Evolutionary conservation across 1,140 invertebrate genomes (phyloP), one percentile per base, ranked within the genome.

Genomic region (Drosophila asahinai): DNA sequence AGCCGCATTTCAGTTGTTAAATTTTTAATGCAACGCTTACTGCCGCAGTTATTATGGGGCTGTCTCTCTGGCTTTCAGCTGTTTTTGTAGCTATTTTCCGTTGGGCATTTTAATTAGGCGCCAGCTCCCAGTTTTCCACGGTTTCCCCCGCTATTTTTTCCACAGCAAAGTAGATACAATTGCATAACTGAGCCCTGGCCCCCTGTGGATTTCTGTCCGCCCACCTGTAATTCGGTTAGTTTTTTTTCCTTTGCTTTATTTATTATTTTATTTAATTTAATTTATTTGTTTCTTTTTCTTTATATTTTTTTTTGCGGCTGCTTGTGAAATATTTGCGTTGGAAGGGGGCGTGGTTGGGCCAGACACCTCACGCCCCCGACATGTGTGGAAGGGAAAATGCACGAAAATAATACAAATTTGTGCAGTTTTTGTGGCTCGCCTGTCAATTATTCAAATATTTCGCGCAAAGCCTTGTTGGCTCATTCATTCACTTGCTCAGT

Each of bases 391-490:
- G 14, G 57, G 38, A 17, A 45, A 52, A 71, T 38, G 40, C 62
- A 30, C 45, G 48, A 36, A 70, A 70, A 38, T 45, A 54, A 71
- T 55, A 67, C 59, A 74, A 63, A 70, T 79, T 73, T 73, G 40
- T 61, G 60, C 60, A 83, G 49, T 82, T 79, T 38, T 81, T 78
- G 27, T 40, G 60, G 57, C 45, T 49, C 27, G 54, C 62, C 60
- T 84, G 81, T 79, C 82, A 81, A 86, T 86, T 86, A 86, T 86
- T 86, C 70, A 86, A 73, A 72, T 80, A 83, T 78, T 59, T 79
- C 48, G 68, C 58, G 17, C 66, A 40, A n/a, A 30, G 47, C 38
- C 30, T 52, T 17, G 22, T 40, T 71, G 49, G 27, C 48, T 55
- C 72, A 22, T 60, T 67, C 67, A 66, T 6, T 76, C 57, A 62